Base-by-base conservation (phyloP, 2,113 vertebrate species). In the Melanocharis versteri region DNA sequence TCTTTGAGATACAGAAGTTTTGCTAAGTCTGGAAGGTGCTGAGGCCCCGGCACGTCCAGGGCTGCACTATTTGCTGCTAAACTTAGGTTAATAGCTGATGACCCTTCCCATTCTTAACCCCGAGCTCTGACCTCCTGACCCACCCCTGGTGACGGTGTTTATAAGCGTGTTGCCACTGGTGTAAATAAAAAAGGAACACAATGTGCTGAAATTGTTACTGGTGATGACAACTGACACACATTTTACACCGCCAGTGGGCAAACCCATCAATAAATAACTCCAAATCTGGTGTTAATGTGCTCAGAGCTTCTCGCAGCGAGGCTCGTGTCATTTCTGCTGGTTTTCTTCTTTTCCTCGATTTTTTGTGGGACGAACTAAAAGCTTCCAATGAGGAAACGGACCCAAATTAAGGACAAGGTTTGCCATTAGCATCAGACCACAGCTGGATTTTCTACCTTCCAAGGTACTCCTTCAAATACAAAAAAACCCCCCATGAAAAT, bases 181-280 rank as follows among this genome's bases (percentile, higher is more conserved):
- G 97, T 97, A 98, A 98, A 98, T 98, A 98, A 98, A 98, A 97
- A 98, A 97, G 94, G 97, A 97, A 93, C 94, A 96, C 94, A 97
- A 96, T 23, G 97, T 97, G 96, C 94, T 98, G 98, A 98, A 98
- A 98, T 96, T 97, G 97, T 98, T 98, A 98, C 96, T 97, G 97
- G 97, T 97, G 97, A 98, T 97, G 97, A 97, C 95, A 97, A 98
- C 96, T 90, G 97, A 97, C 97, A 98, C 62, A 39, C 91, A 97
- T 96, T 97, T 97, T 94, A 97, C 96, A 90, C 86, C 71, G 94
- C 97, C 97, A 97, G 82, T 89, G 96, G 97, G 95, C 96, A 96
- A 97, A 97, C 3, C 95, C 97, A 97, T 97, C 97, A 98, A 97
- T 98, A 98, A 98, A 97, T 97, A 97, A 97, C 94, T 89, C 75